These are phyloP conservation scores for Semotilus atromaculatus DNA, from an alignment of 2,797 vertebrate genomes.

Conservation along the genomic window DNA sequence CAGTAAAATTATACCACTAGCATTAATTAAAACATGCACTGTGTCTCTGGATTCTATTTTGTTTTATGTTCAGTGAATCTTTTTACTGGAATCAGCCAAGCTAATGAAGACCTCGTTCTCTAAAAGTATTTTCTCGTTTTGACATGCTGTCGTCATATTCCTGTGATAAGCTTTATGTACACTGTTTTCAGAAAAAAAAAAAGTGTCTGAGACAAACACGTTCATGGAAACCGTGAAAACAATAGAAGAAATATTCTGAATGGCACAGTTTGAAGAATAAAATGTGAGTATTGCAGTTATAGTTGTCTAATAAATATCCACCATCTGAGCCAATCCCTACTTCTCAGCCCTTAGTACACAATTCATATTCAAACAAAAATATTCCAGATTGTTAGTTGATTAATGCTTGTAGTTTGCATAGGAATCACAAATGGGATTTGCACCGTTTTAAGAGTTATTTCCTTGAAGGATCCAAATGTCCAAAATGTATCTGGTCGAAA, in stretches of 20 bases:
- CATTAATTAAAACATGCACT: conserved; percentile 74
- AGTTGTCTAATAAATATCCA: conserved; percentile 23
- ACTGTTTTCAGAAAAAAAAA: conserved; percentile 65
- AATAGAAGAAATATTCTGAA: conserved; percentile 51
- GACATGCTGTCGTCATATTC: conserved; percentile 77
- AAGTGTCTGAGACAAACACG: conserved; percentile 55
- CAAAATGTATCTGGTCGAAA: conserved; percentile 28
- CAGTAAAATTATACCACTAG: conserved; percentile 66
- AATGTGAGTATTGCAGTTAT: conserved; percentile 21
- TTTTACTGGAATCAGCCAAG: conserved; percentile 70
- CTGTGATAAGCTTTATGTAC: conserved; percentile 77
- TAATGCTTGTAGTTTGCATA: conserved; percentile 77
- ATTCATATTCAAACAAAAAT: conserved; percentile 46
- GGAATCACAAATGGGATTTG: conserved; percentile 73
- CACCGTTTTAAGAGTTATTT: conserved; percentile 37
- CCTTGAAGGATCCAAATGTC: conserved; percentile 7
- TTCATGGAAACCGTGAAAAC: conserved; percentile 43
- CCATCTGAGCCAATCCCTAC: background rate
- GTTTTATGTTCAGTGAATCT: conserved; percentile 65
- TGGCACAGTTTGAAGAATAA: conserved; percentile 41
- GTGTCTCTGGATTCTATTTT: conserved; percentile 64
- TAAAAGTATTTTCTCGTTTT: conserved; percentile 51
- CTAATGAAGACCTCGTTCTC: conserved; percentile 72
- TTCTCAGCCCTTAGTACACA: conserved; percentile 8
- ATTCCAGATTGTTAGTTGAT: conserved; percentile 56